Evolutionary conservation across 2,113 vertebrate species (phyloP), one percentile per base, ranked within the genome.

Genomic region (Pollachius pollachius): DNA sequence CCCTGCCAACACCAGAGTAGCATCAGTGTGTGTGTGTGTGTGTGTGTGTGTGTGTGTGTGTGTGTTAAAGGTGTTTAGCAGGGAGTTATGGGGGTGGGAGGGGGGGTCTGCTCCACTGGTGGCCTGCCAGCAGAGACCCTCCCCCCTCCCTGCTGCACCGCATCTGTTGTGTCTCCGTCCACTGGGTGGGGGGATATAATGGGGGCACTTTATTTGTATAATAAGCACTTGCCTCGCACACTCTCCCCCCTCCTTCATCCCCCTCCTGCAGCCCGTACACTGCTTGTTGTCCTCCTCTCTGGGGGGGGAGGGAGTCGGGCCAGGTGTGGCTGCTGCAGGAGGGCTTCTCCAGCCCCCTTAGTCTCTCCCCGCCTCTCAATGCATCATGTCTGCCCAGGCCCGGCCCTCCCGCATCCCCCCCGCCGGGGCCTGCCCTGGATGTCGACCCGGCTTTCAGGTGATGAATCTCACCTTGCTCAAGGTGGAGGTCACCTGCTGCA

Each of bases 181-280:
- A 79, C 84, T 52, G 62, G 83, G 78, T 74, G 83, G 74, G 73
- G 77, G 76, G 25, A 68, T 75, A 77, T 89, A 87, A 87, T 81
- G 85, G 82, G 82, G 85, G 73, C 83, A 80, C 83, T 88, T 87
- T 83, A 78, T 86, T 87, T 85, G 88, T 88, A 88, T 89, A 88
- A 89, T 87, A 85, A 89, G 85, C 81, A 76, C 80, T 83, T 87
- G 75, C 83, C 77, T 79, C 72, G 74, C 71, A 68, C 34, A 37
- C 34, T 37, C 34, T 37, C 4, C 34, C 34, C 7, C 34, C 34
- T 37, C 82, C 84, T 81, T 81, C 70, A 61, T 77, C 78, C 82
- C 80, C 62, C 70, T 69, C 72, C 79, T n/a, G n/a, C n/a, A n/a
- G n/a, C n/a, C n/a, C n/a, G n/a, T n/a, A n/a, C 70, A 73, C 69